Evolutionary conservation across 2,888 invertebrate species (phyloP), one percentile per base, ranked within the genome.

Genomic region (Tachystola acroxantha): DNA sequence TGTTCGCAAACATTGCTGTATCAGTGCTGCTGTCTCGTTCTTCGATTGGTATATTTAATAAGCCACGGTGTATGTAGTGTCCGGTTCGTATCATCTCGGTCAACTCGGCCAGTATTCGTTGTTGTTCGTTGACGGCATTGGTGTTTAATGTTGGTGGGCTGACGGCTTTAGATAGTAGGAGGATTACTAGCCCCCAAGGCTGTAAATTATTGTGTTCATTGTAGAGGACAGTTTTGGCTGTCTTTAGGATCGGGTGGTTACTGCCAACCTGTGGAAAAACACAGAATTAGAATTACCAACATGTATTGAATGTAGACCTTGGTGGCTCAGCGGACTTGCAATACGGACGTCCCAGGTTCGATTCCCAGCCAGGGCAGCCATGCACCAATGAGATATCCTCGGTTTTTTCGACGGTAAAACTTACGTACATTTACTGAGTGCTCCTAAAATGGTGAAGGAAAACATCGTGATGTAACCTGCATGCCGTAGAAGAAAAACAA

Each of bases 11-110:
- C 63, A 93, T 89, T 82, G 95, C 91, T 39, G 94, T 93, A 31
- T 91, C 90, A 16, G 86, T 81, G 34, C 88, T 88, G 12, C 85
- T 76, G 9, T 82, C 65, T 48, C 89, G 76, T 24, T 89, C 76
- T 50, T 89, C 88, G 1, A 60, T 36, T 0, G 77, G 66, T 47
- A 85, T 70, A 46, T 88, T 87, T n/a, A 87, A 50, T 4, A 88
- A 43, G 1, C 88, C 93, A 71, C 91, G 88, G 69, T 96, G 96
- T 7, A 96, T 91, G 28, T 95, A 88, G 63, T 94, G 93, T 35
- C 95, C 94, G 0, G 95, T 95, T 47, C 95, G 89, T 42, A 96
- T 95, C 93, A 96, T 94, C 85, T 96, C 96, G 0, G 94, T 94
- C 10, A 96, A 90, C 79, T 96, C 88, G 0, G 88, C 88, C 0